These are phyloP conservation scores for Alouatta palliata DNA, from an alignment of 2,113 vertebrate species.

Conservation along the genomic window DNA sequence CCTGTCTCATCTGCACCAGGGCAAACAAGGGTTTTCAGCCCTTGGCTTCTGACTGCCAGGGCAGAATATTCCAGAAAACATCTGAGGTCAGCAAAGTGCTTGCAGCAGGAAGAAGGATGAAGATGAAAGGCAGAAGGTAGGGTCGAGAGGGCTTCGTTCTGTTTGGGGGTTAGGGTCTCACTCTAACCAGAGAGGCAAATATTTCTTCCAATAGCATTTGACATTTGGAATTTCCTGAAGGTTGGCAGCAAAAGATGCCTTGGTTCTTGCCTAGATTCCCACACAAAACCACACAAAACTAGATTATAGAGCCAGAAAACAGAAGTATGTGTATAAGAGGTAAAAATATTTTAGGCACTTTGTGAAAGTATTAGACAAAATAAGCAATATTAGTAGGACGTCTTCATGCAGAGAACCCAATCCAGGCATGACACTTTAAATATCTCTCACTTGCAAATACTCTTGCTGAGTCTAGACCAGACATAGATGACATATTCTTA, in stretches of 20 bases:
- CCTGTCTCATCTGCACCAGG: background rate
- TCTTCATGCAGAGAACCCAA: slow-evolving; percentile 67
- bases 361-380: slow-evolving; percentile 38
- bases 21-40: background rate
- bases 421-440: slow-evolving; percentile 76
- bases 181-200: too few relatives aligned
- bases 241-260: background rate
- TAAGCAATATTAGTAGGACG: slow-evolving; percentile 17
- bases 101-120: accelerated
- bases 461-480: slow-evolving; percentile 64
- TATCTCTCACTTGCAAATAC: slow-evolving; percentile 51
- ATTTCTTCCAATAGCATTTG: accelerated
- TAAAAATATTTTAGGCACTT: background rate
- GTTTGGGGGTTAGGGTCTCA: accelerated
- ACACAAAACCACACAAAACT: slow-evolving; percentile 42
- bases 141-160: accelerated
- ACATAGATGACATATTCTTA: slow-evolving; percentile 62
- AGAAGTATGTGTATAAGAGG: background rate
- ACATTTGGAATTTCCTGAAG: background rate
- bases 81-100: background rate
- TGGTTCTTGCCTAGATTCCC: background rate
- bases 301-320: background rate
- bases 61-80: background rate
- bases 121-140: background rate
- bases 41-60: background rate